Conservation (phyloP, 2,113 vertebrate genomes). For the Zonotrichia leucophrys region DNA sequence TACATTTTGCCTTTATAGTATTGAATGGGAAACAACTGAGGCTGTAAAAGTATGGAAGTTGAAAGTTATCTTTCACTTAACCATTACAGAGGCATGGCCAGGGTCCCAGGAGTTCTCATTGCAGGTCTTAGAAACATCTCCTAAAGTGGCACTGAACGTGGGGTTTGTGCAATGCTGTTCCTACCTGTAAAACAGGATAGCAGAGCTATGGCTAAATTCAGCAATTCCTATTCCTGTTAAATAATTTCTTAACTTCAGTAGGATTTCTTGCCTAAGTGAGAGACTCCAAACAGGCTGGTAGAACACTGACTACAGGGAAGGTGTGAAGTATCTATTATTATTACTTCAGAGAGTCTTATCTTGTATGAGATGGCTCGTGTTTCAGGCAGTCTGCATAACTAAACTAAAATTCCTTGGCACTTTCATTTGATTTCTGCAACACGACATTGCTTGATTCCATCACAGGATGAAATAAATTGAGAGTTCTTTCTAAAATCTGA, state of each 20-base stretch:
- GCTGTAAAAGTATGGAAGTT: background rate
- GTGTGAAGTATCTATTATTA: conserved; percentile 9
- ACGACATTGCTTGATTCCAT: background rate
- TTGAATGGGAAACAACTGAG: background rate
- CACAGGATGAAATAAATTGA: background rate
- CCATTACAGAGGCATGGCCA: background rate
- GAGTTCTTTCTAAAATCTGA: background rate
- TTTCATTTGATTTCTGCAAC: background rate
- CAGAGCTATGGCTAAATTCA: background rate
- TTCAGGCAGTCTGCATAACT: background rate
- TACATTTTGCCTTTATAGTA: background rate
- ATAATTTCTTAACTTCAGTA: background rate
- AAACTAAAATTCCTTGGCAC: background rate
- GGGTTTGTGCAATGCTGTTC: background rate
- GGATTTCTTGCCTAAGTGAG: background rate
- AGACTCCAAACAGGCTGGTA: background rate
- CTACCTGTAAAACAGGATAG: background rate
- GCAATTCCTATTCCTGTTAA: background rate
- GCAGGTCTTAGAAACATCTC: background rate
- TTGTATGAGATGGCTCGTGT: background rate
- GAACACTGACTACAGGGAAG: background rate
- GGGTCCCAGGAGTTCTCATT: background rate
- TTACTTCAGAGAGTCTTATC: background rate
- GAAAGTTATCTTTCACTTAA: background rate
- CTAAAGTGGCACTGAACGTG: background rate